Percentiles rank a stretch among this genome's conserved stretches.
phyloP scores from a whole-genome alignment of 2,113 vertebrate genomes.

The Cyphomyrus discorhynchus region DNA sequence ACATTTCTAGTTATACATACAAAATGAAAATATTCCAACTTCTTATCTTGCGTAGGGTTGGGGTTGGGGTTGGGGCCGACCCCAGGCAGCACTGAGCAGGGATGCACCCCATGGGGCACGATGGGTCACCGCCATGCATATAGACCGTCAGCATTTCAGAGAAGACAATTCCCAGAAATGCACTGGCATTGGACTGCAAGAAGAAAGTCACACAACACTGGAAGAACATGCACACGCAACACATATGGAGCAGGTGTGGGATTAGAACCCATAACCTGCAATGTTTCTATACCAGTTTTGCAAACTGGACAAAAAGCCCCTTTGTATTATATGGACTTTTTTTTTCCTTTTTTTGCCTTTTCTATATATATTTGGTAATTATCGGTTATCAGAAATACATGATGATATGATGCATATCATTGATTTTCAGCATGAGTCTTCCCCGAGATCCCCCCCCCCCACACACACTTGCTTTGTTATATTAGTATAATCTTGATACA shows the following conservation, averaged over 20 bases:
- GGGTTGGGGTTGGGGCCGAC: background rate
- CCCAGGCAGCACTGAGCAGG: background rate
- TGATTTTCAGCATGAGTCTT: background rate
- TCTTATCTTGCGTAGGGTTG: background rate
- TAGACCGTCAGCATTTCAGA: background rate
- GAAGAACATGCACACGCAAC: background rate
- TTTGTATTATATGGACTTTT: background rate
- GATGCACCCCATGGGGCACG: background rate
- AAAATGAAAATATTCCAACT: background rate
- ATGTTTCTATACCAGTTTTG: background rate
- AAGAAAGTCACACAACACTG: background rate
- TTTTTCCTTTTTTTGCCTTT: background rate
- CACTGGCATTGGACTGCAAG: background rate
- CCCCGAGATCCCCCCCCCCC: no score
- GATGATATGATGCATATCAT: background rate
- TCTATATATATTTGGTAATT: background rate
- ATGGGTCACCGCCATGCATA: background rate
- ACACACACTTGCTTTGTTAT: background rate
- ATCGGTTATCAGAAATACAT: background rate
- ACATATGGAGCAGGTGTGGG: background rate
- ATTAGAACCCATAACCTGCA: background rate
- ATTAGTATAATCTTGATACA: background rate
- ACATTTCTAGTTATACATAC: background rate
- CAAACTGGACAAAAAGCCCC: background rate
- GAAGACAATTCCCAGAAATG: background rate